These are phyloP conservation scores for Leuciscus waleckii DNA, from an alignment of 2,797 vertebrate genomes.

Conservation along the genomic window DNA sequence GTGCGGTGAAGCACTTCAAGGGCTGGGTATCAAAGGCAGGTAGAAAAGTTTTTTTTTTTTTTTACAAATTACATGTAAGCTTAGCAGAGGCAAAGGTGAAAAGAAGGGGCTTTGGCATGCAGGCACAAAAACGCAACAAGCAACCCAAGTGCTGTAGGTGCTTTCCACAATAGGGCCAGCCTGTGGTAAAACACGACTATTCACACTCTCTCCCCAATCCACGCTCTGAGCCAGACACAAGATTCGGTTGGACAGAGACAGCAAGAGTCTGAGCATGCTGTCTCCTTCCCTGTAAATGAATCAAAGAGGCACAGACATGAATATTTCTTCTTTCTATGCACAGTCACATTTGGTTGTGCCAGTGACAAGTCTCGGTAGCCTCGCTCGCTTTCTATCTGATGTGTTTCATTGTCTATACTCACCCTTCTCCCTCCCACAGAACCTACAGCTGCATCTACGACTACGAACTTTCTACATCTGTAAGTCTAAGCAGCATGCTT, in stretches of 20 bases:
- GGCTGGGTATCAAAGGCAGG: constrained; percentile 40
- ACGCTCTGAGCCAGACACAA: constrained; percentile 27
- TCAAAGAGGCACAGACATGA: constrained; percentile 42
- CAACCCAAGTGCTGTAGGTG: constrained; percentile 10
- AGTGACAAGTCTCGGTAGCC: constrained; percentile 35
- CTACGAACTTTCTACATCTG: constrained; percentile 38
- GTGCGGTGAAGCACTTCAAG: constrained; percentile 40
- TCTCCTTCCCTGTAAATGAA: constrained; percentile 50
- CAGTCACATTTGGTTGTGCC: constrained; percentile 39
- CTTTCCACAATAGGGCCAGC: constrained; percentile 27
- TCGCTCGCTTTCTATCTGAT: constrained; percentile 2
- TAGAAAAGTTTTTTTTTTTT: constrained; percentile 36
- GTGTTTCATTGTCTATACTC: constrained; percentile 8
- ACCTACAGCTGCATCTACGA: not conserved
- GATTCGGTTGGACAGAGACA: constrained; percentile 38
- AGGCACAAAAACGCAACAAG: constrained; percentile 17
- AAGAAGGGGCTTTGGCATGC: constrained; percentile 15
- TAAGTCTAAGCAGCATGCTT: constrained; percentile 4
- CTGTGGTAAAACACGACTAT: not conserved
- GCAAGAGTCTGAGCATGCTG: constrained; percentile 30
- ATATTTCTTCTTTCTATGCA: constrained; percentile 43
- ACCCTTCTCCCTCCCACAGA: not conserved
- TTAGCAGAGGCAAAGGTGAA: constrained; percentile 42
- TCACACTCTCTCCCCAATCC: constrained; percentile 20
- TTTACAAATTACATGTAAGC: constrained; percentile 29